Evolutionary conservation across 2,113 vertebrate species (phyloP).

Genomic region (Micronycteris hirsuta): DNA sequence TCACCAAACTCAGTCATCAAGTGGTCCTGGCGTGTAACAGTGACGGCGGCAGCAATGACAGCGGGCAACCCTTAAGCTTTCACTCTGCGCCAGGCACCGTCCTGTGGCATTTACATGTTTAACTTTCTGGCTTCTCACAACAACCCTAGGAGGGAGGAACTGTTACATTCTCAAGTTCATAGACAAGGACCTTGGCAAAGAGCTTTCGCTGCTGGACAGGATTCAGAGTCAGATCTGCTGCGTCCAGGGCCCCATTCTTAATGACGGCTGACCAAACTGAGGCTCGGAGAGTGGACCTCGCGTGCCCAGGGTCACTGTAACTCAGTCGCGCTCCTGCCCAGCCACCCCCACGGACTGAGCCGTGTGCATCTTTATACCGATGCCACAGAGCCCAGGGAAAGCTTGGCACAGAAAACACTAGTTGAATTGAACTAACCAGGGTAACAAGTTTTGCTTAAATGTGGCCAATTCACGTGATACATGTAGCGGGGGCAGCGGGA

Average conservation of each 20-base stretch:
- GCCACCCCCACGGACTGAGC: not conserved
- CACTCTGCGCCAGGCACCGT: not conserved
- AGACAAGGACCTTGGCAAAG: not conserved
- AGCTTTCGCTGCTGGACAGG: not conserved
- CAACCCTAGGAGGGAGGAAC: not conserved
- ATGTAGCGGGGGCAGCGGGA: not conserved
- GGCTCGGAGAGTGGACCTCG: not conserved
- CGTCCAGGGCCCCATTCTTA: not conserved
- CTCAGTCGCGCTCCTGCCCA: not conserved
- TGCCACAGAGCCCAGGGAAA: too few species aligned
- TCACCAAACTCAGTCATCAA: too few species aligned
- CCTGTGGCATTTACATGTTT: not conserved
- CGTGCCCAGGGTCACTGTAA: not conserved
- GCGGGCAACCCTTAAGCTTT: not conserved
- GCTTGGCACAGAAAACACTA: not conserved
- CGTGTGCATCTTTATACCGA: not conserved
- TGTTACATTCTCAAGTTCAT: rapidly evolving
- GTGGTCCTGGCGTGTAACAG: rapidly evolving
- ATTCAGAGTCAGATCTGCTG: not conserved
- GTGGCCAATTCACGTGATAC: not conserved
- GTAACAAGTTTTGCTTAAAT: not conserved
- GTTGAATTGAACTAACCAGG: not conserved
- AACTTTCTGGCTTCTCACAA: not conserved
- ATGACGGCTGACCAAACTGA: rapidly evolving
- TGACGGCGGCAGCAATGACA: rapidly evolving